A percentile compares a stretch with the other conserved stretches of the same genome.
Evolutionary conservation across 1,140 invertebrate genomes (phyloP).

Genomic region (Euschistus heros): DNA sequence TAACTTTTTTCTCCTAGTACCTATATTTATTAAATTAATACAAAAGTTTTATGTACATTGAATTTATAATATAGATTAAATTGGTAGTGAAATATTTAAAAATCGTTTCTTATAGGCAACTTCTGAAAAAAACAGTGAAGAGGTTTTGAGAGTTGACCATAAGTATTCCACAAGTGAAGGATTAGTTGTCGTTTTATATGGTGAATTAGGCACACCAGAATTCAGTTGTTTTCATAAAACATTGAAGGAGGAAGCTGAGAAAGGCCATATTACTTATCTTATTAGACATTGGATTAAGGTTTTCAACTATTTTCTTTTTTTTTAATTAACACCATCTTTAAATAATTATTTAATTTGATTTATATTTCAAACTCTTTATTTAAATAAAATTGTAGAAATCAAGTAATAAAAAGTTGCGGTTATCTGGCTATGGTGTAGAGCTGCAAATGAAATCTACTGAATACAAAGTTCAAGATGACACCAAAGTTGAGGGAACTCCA

Average conservation of each 20-base stretch:
- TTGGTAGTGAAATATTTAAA: no score
- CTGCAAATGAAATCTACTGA: slow-evolving; percentile 98
- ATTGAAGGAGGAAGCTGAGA: slow-evolving; percentile 51
- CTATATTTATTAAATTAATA: no score
- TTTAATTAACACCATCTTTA: background rate
- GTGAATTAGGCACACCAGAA: slow-evolving; percentile 63
- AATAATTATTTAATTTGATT: background rate
- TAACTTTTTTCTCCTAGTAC: no score
- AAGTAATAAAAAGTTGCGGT: slow-evolving; percentile 48
- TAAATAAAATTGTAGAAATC: slow-evolving; percentile 40
- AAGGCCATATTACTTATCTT: slow-evolving; percentile 70
- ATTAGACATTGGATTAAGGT: slow-evolving; percentile 75
- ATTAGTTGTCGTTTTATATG: slow-evolving; percentile 67
- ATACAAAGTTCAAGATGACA: slow-evolving; percentile 97
- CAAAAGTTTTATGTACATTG: no score
- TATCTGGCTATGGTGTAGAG: slow-evolving; percentile 97
- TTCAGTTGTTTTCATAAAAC: slow-evolving; percentile 65
- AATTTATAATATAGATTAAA: no score
- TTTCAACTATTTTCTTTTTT: slow-evolving; percentile 20
- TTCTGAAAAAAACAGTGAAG: slow-evolving; percentile 31
- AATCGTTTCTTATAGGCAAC: background rate
- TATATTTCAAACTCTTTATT: background rate
- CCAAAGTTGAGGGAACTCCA: slow-evolving; percentile 48
- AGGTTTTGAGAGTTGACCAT: slow-evolving; percentile 74
- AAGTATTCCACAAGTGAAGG: slow-evolving; percentile 59